Evolutionary conservation across 2,888 invertebrate genomes (phyloP).

Genomic region (Drosophila cracens): DNA sequence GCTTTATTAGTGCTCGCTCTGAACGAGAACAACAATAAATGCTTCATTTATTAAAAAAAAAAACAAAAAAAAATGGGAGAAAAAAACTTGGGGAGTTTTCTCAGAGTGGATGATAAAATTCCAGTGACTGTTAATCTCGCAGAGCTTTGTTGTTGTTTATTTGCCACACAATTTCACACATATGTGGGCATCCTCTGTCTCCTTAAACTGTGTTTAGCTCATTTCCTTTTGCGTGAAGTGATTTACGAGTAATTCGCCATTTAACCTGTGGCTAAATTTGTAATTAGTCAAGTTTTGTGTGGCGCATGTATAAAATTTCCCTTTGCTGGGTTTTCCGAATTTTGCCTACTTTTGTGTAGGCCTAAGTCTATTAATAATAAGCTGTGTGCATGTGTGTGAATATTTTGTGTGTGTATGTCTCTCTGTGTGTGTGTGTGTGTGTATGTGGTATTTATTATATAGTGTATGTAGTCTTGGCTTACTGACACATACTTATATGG

Average conservation of each 20-base stretch:
- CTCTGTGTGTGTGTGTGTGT: slow-evolving; percentile 8
- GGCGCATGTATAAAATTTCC: slow-evolving; percentile 63
- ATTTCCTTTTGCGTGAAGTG: slow-evolving; percentile 68
- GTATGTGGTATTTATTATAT: slow-evolving; percentile 36
- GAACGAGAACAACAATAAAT: slow-evolving; percentile 33
- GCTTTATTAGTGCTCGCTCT: slow-evolving; percentile 46
- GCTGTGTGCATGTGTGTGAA: slow-evolving; percentile 11
- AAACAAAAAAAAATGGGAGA: slow-evolving; percentile 1
- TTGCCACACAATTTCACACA: slow-evolving; percentile 59
- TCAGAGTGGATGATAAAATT: slow-evolving; percentile 44
- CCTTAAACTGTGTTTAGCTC: slow-evolving; percentile 44
- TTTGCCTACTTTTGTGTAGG: slow-evolving; percentile 22
- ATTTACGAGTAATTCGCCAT: slow-evolving; percentile 75
- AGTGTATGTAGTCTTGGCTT: slow-evolving; percentile 42
- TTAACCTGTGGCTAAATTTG: slow-evolving; percentile 79
- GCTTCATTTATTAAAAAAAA: slow-evolving; percentile 49
- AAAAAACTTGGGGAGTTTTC: not conserved
- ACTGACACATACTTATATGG: slow-evolving; percentile 40
- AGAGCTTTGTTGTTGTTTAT: slow-evolving; percentile 44
- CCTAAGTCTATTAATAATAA: slow-evolving; percentile 63
- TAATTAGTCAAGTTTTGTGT: slow-evolving; percentile 75
- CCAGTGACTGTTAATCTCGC: slow-evolving; percentile 45
- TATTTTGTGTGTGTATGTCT: not conserved
- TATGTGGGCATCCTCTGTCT: slow-evolving; percentile 17
- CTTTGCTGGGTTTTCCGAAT: slow-evolving; percentile 39